Conservation (phyloP, 2,888 invertebrate species). For the Caenorhabditis wallacei region DNA sequence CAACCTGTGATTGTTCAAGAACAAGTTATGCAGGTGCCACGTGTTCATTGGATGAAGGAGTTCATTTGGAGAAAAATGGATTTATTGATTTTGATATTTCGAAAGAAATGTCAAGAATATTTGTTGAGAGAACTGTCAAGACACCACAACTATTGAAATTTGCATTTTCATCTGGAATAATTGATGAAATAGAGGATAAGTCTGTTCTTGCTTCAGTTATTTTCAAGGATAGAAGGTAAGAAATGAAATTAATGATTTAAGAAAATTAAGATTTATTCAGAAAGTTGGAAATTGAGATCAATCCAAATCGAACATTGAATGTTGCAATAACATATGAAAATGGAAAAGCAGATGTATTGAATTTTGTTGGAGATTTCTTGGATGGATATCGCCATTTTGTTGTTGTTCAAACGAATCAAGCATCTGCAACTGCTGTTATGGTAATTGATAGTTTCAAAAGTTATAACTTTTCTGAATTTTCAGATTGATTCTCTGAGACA, state of each 20-base stretch:
- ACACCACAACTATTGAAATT: slow-evolving; percentile 74
- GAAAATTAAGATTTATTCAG: slow-evolving; percentile 45
- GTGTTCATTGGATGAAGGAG: slow-evolving; percentile 72
- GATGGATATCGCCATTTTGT: slow-evolving; percentile 79
- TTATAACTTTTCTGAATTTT: not conserved
- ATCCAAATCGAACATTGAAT: slow-evolving; percentile 75
- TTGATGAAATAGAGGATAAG: slow-evolving; percentile 34
- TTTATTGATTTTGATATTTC: slow-evolving; percentile 72
- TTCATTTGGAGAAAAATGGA: slow-evolving; percentile 66
- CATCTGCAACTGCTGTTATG: slow-evolving; percentile 66
- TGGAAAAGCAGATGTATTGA: slow-evolving; percentile 64
- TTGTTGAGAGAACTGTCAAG: slow-evolving; percentile 38
- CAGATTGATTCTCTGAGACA: slow-evolving; percentile 68
- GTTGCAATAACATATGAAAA: slow-evolving; percentile 66
- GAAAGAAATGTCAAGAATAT: slow-evolving; percentile 59
- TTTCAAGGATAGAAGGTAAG: slow-evolving; percentile 48
- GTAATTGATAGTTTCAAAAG: slow-evolving; percentile 26
- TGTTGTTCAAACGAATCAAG: slow-evolving; percentile 69
- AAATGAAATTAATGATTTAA: not conserved
- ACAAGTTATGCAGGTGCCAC: slow-evolving; percentile 77
- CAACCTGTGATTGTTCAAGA: slow-evolving; percentile 77
- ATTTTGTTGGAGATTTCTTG: slow-evolving; percentile 75
- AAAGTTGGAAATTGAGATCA: slow-evolving; percentile 73
- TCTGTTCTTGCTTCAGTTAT: slow-evolving; percentile 39
- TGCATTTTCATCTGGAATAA: slow-evolving; percentile 69